These are phyloP conservation scores for Aurelia aurita DNA, from an alignment of 30 jellyfish, hydroid and myxozoan species.

Conservation along the genomic window DNA sequence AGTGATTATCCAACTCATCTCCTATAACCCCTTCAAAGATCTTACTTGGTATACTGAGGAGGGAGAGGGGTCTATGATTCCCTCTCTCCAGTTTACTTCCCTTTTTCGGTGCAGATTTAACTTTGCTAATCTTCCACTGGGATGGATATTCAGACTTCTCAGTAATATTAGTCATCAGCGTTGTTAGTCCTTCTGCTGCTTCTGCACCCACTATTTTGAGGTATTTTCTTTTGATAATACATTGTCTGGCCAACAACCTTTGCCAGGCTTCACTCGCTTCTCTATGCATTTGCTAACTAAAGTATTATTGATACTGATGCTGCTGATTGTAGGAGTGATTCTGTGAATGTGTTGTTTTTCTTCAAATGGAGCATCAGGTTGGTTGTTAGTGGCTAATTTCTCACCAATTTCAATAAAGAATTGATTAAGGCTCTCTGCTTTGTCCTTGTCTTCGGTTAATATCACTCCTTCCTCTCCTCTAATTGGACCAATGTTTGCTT, in stretches of 20 bases:
- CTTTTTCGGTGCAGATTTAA: too few species aligned
- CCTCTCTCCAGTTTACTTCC: too few species aligned
- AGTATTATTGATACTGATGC: background rate
- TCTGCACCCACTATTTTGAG: background rate
- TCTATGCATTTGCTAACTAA: background rate
- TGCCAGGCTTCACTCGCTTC: conserved; percentile 5
- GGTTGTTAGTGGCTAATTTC: background rate
- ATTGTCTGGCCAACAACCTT: background rate
- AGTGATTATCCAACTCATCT: too few species aligned
- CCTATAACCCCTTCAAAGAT: too few species aligned
- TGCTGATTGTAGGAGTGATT: background rate
- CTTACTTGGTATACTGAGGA: too few species aligned
- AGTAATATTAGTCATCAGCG: background rate
- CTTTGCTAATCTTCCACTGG: too few species aligned
- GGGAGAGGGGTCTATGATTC: too few species aligned
- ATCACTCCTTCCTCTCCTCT: conserved; percentile 9
- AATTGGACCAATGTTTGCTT: conserved; percentile 3
- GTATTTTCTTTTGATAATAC: background rate
- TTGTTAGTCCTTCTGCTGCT: conserved; percentile 1
- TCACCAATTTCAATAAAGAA: background rate
- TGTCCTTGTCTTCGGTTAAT: background rate
- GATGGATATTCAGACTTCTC: too few species aligned
- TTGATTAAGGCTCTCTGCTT: conserved; percentile 3
- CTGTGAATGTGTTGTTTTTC: conserved; percentile 2
- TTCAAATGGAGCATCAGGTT: conserved; percentile 1